A percentile compares a stretch with the other conserved stretches of the same genome.
These are phyloP conservation scores for Nothocercus nigrocapillus DNA, from an alignment of 2,113 vertebrate species.

Conservation along the genomic window DNA sequence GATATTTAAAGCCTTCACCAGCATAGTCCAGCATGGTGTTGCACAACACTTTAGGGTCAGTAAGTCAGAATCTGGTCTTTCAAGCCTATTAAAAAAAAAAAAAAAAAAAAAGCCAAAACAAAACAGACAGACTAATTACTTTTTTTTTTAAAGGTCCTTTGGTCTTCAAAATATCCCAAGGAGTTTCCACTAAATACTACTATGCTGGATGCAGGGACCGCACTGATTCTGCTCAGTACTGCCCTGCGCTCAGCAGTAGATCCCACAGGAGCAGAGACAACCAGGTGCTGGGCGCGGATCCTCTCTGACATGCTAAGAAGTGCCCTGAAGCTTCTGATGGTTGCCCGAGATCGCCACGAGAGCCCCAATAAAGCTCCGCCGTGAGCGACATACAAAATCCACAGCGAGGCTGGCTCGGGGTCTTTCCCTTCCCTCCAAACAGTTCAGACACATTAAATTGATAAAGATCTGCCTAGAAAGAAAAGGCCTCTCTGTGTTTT, in stretches of 20 bases:
- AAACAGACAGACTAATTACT: background rate
- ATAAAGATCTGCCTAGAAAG: background rate
- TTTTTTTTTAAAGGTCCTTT: background rate
- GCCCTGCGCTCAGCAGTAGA: rapidly evolving
- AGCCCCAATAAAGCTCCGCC: background rate
- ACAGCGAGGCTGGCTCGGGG: background rate
- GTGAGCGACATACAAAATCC: background rate
- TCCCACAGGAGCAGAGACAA: background rate
- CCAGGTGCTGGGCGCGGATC: background rate
- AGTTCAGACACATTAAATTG: background rate
- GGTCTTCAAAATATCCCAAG: background rate
- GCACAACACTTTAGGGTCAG: rapidly evolving
- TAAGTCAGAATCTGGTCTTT: background rate
- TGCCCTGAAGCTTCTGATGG: background rate
- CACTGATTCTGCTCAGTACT: background rate
- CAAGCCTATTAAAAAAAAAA: background rate
- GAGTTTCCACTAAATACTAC: background rate
- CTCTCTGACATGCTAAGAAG: background rate
- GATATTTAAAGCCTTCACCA: background rate
- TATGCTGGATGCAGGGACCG: background rate
- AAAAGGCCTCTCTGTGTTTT: background rate
- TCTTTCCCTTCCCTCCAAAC: background rate
- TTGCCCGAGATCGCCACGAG: background rate
- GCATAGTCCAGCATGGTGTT: rapidly evolving
- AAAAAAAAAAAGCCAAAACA: background rate